Base-by-base conservation (phyloP, 1,140 invertebrate genomes). In the Zaprionus lachaisei region DNA sequence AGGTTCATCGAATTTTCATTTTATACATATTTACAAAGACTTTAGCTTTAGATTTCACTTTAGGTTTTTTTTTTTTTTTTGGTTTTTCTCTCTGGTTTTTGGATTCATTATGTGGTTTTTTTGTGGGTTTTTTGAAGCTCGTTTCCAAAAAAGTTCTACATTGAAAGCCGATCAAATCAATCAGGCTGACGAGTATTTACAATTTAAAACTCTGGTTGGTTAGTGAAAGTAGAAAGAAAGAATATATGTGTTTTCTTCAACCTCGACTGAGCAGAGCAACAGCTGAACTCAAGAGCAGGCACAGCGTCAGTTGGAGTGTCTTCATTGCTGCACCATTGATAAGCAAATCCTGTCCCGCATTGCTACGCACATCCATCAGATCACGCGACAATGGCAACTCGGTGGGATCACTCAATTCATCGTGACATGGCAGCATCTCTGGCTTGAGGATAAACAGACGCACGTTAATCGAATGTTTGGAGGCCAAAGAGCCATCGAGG, bases 391-490 rank as follows among this genome's bases (percentile, higher is more conserved):
- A 93, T 14, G 94, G 94, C 79, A 94, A 92, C 72, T 95, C 94
- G 26, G 94, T 95, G 28, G 94, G 94, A 77, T 93, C 94, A 80
- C 94, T 94, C n/a, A 94, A 87, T 44, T 94, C 94, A 68, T 95
- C 94, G 37, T 95, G 95, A 86, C 96, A 96, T 1, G 95, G 95
- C 62, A 96, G 89, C 51, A 95, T 93, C 54, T 96, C 95, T 2
- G 94, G 93, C 31, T 95, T 95, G 69, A 96, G 93, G 58, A 95
- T 94, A 61, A 95, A 94, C 38, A 96, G 89, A 26, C 93, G 92
- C 65, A 93, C 94, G 24, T 55, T 75, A 14, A 92, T 72, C 22
- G 83, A 69, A 6, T 92, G 81, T 65, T 91, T 90, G 75, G 51
- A 80, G 82, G 81, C 70, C 76, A 90, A 14, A 6, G 69, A 44